Conservation (phyloP, 2,888 invertebrate genomes). For the Cephus pygmeus region DNA sequence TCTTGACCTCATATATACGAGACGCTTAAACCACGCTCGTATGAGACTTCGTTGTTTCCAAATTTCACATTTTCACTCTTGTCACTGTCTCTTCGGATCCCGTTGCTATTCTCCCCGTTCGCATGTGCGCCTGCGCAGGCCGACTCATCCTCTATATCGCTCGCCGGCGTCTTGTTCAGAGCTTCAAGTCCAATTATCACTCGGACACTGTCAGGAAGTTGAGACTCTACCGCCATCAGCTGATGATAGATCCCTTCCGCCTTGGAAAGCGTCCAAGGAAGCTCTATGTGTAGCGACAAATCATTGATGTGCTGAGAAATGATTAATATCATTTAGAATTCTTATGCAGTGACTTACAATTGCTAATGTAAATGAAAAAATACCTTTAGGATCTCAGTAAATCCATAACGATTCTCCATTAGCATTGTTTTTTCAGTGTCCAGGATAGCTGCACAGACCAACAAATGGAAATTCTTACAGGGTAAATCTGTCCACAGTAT, state of each 20-base stretch:
- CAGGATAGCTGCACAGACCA: conserved; percentile 93
- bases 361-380: conserved; percentile 25
- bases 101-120: conserved; percentile 61
- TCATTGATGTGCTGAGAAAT: conserved; percentile 92
- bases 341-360: conserved; percentile 20
- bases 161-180: conserved; percentile 46
- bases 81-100: conserved; percentile 56
- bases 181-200: conserved; percentile 77
- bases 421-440: conserved; percentile 88
- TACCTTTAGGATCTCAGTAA: conserved; percentile 95
- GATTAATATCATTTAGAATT: conserved; percentile 23
- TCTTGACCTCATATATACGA: conserved; percentile 56
- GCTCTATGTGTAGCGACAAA: conserved; percentile 85
- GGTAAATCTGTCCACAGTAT: conserved; percentile 95
- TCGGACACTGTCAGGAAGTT: conserved; percentile 78
- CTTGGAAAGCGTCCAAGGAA: conserved; percentile 82
- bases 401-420: conserved; percentile 92
- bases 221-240: conserved; percentile 75
- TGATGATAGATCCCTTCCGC: conserved; percentile 96
- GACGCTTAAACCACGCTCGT: conserved; percentile 58
- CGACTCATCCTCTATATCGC: conserved; percentile 40
- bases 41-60: conserved; percentile 58
- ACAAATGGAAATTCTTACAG: conserved; percentile 93
- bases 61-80: conserved; percentile 57
- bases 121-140: conserved; percentile 47